phyloP scores from a whole-genome alignment of 2,797 vertebrate genomes.

The Gymnodraco acuticeps region DNA sequence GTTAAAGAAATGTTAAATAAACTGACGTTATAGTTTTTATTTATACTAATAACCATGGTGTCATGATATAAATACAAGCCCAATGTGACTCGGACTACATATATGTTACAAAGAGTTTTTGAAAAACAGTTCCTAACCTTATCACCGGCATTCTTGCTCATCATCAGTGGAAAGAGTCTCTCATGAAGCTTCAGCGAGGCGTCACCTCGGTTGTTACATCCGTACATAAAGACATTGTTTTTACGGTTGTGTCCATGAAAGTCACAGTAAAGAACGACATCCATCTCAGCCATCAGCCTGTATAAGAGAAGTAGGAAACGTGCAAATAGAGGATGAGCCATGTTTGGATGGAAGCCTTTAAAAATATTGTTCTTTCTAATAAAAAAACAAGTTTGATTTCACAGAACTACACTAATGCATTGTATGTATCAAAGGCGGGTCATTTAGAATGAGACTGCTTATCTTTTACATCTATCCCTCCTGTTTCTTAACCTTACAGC shows the following conservation, averaged over 20 bases:
- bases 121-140: constrained; percentile 81
- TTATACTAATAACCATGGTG: neutral
- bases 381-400: no score
- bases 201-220: constrained; percentile 80
- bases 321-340: neutral
- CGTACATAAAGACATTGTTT: constrained; percentile 95
- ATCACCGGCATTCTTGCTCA: constrained; percentile 93
- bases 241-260: constrained; percentile 96
- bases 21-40: no score
- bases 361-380: no score
- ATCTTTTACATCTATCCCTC: neutral
- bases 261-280: constrained; percentile 93
- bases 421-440: neutral
- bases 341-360: neutral
- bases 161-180: constrained; percentile 93
- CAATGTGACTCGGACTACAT: neutral
- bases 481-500: neutral
- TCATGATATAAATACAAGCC: neutral
- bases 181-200: constrained; percentile 79
- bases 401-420: neutral
- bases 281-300: constrained; percentile 88
- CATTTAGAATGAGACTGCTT: neutral
- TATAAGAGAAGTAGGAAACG: neutral
- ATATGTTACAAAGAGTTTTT: neutral
- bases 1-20: no score